Evolutionary conservation across 1,140 invertebrate genomes (phyloP), one percentile per base, ranked within the genome.

Genomic region (Potamilus streckersoni): DNA sequence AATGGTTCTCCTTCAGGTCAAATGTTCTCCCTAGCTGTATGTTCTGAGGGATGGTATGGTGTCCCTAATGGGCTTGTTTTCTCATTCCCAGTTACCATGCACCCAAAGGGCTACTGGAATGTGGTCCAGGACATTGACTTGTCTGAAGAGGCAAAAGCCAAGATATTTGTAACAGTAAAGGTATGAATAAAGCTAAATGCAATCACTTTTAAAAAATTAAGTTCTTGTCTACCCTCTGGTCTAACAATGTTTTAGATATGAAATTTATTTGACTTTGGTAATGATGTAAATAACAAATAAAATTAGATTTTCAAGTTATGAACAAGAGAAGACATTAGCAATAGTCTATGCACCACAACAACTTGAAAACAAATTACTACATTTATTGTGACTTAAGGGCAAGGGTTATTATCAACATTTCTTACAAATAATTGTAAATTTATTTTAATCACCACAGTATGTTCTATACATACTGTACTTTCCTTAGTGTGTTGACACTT

Each of bases 41-140:
- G 68, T 17, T 88, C 88, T n/a, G 85, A 89, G 66, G 87, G 88
- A 49, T 88, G 86, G 86, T 90, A 88, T 82, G 86, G 78, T 60
- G 79, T 90, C 6, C 88, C 88, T 16, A 83, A 85, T 58, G 88
- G 83, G 13, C 64, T 88, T 15, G 85, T 88, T 8, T 90, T 85
- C 69, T 88, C 86, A 15, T 85, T 84, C 61, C 89, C 89, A 31
- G 87, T 89, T 11, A 86, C 77, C 8, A 78, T 90, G 73, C 69
- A 81, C 61, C 81, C 84, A 12, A 83, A 85, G 65, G 89, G 89
- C 64, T 82, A 85, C 73, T 90, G 86, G 84, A 76, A 63, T 73
- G 86, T 89, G 11, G 83, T 88, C 13, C 80, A 88, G 60, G 89
- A 90, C 76, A 80, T 89, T 59, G 76, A 84, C 3, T 65, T 89